phyloP scores from a whole-genome alignment of 2,888 invertebrate species.

The Zhengitettix transpicula region DNA sequence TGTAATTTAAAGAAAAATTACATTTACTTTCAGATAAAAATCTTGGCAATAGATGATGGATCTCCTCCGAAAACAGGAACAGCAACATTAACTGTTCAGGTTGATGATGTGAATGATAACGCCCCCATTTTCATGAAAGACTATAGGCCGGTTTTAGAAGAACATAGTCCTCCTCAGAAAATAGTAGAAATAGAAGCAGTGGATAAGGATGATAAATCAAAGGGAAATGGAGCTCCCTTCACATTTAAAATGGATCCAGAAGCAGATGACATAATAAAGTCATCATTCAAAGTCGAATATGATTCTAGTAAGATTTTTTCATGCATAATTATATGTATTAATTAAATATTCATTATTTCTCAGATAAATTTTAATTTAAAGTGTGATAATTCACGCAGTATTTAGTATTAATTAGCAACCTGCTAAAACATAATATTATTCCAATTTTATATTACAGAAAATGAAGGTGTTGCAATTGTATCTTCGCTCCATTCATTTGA shows the following conservation, averaged over 20 bases:
- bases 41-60: constrained; percentile 32
- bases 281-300: constrained; percentile 34
- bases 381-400: neutral
- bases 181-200: constrained; percentile 28
- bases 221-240: constrained; percentile 34
- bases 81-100: constrained; percentile 28
- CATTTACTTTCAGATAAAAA: constrained; percentile 22
- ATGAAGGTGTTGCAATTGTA: constrained; percentile 36
- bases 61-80: constrained; percentile 28
- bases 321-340: neutral
- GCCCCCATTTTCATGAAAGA: constrained; percentile 27
- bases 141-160: constrained; percentile 30
- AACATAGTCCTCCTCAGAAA: constrained; percentile 29
- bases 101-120: constrained; percentile 31
- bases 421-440: neutral
- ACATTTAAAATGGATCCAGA: constrained; percentile 30
- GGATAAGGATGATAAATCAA: constrained; percentile 27
- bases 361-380: neutral
- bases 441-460: constrained; percentile 16
- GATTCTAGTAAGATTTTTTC: constrained; percentile 26
- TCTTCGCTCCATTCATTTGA: constrained; percentile 32
- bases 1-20: too few relatives aligned
- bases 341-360: neutral
- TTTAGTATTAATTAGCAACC: neutral
- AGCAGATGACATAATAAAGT: constrained; percentile 28